Percentiles rank a stretch among this genome's conserved stretches.
Conservation (phyloP, 2,888 invertebrate genomes). For the Drosophila tripunctata region DNA sequence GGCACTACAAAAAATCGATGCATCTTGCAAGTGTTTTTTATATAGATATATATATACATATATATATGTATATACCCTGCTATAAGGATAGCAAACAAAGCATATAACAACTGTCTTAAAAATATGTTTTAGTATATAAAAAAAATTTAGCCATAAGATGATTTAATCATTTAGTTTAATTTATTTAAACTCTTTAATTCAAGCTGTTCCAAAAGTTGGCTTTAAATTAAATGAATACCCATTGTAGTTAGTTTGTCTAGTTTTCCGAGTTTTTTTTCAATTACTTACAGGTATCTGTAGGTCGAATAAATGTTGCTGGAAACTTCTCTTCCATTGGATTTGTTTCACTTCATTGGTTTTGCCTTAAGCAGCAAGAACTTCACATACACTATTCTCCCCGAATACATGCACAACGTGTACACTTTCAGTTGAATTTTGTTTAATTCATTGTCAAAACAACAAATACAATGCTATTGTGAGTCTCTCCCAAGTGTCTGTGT, state of each 20-base stretch:
- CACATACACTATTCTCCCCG: conserved; percentile 1
- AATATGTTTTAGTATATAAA: no score
- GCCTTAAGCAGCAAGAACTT: conserved; percentile 28
- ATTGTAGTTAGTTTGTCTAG: neutral
- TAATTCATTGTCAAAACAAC: conserved; percentile 72
- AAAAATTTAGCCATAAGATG: no score
- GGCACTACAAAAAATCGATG: conserved; percentile 51
- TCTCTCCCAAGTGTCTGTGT: conserved; percentile 8
- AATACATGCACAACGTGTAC: conserved; percentile 2
- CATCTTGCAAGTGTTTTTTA: conserved; percentile 24
- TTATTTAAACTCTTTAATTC: no score
- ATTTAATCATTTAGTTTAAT: no score
- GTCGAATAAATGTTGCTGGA: neutral
- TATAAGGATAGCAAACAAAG: neutral
- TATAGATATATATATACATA: no score
- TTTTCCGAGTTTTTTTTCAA: neutral
- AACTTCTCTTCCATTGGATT: conserved; percentile 15
- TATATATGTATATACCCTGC: conserved; percentile 43
- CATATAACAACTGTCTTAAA: neutral
- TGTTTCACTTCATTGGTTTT: conserved; percentile 62
- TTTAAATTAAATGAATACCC: neutral
- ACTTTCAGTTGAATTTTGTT: conserved; percentile 59
- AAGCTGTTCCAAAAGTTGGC: no score
- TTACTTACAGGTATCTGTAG: neutral
- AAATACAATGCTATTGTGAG: conserved; percentile 55